Percentiles rank a stretch among this genome's conserved stretches.
phyloP scores from a whole-genome alignment of 2,113 vertebrate species.

The Oriolus oriolus region DNA sequence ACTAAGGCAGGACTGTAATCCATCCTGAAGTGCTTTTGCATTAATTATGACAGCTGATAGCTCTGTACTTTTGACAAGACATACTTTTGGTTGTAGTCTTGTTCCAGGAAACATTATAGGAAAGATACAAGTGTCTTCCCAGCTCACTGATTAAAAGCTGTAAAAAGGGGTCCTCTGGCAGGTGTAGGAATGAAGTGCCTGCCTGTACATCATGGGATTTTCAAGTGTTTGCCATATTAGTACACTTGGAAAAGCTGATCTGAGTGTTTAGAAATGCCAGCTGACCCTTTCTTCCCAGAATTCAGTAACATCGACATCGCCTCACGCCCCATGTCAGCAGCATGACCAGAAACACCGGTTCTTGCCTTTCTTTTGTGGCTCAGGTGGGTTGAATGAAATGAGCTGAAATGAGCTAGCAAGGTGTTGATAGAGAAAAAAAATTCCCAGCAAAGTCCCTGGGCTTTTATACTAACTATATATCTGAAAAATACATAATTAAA shows the following conservation, averaged over 20 bases:
- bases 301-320: not conserved
- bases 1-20: not conserved
- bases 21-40: not conserved
- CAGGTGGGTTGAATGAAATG: too few relatives aligned
- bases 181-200: not conserved
- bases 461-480: not conserved
- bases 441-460: not conserved
- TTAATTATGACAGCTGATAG: not conserved
- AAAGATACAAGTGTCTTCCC: not conserved
- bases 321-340: not conserved
- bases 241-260: not conserved
- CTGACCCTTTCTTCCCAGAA: not conserved
- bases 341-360: not conserved
- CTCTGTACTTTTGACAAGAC: not conserved
- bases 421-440: not conserved
- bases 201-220: not conserved
- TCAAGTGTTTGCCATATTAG: not conserved
- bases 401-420: not conserved
- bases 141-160: not conserved
- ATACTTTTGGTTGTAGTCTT: not conserved
- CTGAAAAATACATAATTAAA: not conserved
- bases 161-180: not conserved
- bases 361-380: not conserved
- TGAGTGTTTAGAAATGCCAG: not conserved
- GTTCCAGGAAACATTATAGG: not conserved